Percentiles rank a stretch among this genome's conserved stretches.
phyloP scores from a whole-genome alignment of 2,888 invertebrate genomes.

The Keiferia lycopersicella region DNA sequence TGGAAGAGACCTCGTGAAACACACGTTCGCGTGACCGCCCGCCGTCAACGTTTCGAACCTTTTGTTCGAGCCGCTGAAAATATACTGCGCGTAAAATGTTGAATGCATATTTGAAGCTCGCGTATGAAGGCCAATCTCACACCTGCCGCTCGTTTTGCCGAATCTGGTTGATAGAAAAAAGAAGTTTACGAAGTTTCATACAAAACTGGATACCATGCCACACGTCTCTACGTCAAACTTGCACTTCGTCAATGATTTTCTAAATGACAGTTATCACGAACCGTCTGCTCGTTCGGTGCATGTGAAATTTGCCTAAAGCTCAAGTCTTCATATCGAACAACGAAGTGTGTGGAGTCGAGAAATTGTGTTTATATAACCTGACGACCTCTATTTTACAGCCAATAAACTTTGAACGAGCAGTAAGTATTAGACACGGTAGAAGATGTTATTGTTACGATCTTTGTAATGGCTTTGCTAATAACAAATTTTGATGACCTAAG shows the following conservation, averaged over 20 bases:
- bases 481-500: no score
- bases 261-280: no score
- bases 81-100: slow-evolving; percentile 61
- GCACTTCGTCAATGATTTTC: no score
- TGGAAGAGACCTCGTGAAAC: slow-evolving; percentile 18
- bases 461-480: not conserved
- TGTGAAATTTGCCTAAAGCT: slow-evolving; percentile 36
- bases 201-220: no score
- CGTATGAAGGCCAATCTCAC: slow-evolving; percentile 49
- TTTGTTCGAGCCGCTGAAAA: slow-evolving; percentile 66
- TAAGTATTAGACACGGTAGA: not conserved
- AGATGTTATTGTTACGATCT: not conserved
- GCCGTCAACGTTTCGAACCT: slow-evolving; percentile 47
- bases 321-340: slow-evolving; percentile 58
- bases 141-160: no score
- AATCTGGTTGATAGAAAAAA: no score
- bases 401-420: slow-evolving; percentile 21
- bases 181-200: no score
- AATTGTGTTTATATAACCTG: slow-evolving; percentile 32
- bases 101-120: slow-evolving; percentile 69
- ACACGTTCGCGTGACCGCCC: not conserved
- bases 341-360: slow-evolving; percentile 49
- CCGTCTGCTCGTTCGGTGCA: no score
- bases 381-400: slow-evolving; percentile 25
- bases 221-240: no score